These are phyloP conservation scores for Actenoides hombroni DNA, from an alignment of 2,113 vertebrate genomes.

Conservation along the genomic window DNA sequence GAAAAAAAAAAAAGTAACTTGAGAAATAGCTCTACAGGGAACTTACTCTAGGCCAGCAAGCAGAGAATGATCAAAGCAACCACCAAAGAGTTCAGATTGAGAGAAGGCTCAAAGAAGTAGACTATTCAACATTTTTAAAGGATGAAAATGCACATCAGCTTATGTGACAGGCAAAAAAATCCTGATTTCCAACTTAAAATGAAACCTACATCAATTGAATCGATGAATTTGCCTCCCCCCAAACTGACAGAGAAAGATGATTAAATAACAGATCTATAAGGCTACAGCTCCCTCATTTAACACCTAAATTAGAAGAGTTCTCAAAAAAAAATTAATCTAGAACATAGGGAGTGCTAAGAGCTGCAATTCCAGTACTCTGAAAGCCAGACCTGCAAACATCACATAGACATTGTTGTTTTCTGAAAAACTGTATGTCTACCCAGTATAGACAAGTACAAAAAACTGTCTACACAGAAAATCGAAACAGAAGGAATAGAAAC, in stretches of 20 bases:
- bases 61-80: not conserved
- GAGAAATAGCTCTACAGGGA: not conserved
- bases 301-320: not conserved
- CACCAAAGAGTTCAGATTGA: not conserved
- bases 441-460: not conserved
- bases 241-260: not conserved
- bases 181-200: not conserved
- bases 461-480: not conserved
- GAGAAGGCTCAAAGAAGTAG: not conserved
- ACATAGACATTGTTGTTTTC: not conserved
- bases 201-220: not conserved
- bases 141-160: not conserved
- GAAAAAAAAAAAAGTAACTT: not conserved
- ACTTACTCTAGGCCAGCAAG: not conserved
- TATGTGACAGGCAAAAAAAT: not conserved
- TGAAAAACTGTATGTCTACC: not conserved
- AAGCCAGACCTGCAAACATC: not conserved
- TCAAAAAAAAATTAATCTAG: not conserved
- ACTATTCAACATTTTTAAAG: not conserved
- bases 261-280: not conserved
- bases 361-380: not conserved
- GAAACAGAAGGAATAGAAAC: not conserved
- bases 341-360: not conserved
- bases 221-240: not conserved
- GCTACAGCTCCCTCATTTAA: not conserved